Conservation (phyloP, 1,140 invertebrate species). For the Brachionus manjavacas region DNA sequence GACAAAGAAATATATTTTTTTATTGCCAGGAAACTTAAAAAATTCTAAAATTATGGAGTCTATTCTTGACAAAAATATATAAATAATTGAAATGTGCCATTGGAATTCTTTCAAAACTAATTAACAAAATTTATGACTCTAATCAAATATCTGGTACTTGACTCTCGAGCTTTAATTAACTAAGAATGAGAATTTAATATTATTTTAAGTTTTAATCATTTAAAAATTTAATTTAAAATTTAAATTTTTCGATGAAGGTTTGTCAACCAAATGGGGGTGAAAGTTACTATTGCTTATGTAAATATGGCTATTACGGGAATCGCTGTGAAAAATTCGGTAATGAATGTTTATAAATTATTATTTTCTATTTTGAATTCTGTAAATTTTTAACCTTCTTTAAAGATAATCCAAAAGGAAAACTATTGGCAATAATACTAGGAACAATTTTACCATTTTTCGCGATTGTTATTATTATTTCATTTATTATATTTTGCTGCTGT, state of each 20-base stretch:
- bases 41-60: no score
- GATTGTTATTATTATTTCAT: slow-evolving; percentile 16
- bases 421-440: slow-evolving; percentile 30
- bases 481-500: slow-evolving; percentile 19
- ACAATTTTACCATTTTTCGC: slow-evolving; percentile 39
- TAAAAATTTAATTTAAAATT: no score
- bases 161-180: no score
- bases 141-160: no score
- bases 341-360: not conserved
- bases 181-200: no score
- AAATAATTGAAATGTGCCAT: no score
- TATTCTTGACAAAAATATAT: no score
- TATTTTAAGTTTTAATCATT: no score
- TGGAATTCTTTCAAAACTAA: no score
- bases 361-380: not conserved
- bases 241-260: not conserved
- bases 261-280: slow-evolving; percentile 19
- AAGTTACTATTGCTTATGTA: slow-evolving; percentile 9
- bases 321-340: slow-evolving; percentile 16
- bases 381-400: not conserved
- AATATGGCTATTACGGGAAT: slow-evolving; percentile 15
- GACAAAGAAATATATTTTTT: no score
- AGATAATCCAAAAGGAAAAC: slow-evolving; percentile 36
- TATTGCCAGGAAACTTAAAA: no score
- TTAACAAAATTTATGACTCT: no score